Evolutionary conservation across 2,797 vertebrate species (phyloP), one percentile per base, ranked within the genome.

Genomic region (Agapornis canus): DNA sequence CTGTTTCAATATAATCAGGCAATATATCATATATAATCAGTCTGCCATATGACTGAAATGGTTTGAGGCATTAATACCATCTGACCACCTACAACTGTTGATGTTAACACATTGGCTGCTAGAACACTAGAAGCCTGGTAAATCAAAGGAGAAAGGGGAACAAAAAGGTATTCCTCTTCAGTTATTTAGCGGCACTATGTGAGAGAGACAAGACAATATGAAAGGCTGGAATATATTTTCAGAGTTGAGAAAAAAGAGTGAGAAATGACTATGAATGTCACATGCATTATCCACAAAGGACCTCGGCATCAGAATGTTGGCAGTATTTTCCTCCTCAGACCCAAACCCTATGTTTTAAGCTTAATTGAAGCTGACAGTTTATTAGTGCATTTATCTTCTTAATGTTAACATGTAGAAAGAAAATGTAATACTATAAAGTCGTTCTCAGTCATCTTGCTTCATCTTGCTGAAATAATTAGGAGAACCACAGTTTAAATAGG

Each of bases 401-500:
- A 89, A 89, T 1, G 1, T 51, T 90, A 86, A 73, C 8, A 26
- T 47, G 19, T 23, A 73, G 75, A 92, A 77, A 89, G 49, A 90
- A 91, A 84, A 89, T 71, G 21, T 70, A 90, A 68, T 56, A 32
- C 19, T 63, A 35, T 83, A 86, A 79, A 90, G 35, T 69, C 20
- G 52, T 86, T 89, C 61, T 59, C 60, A 77, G 43, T 71, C 11
- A 86, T 69, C 87, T 94, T 70, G 25, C 63, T 94, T 92, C 54
- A 82, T 73, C 59, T 92, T 86, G 63, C 56, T 82, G 37, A 89
- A 95, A 87, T 92, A 89, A 95, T 82, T 73, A 93, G 52, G 49
- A 85, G 75, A 95, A 82, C 11, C 13, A 64, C 52, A 40, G 45
- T 69, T 95, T 75, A 93, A 95, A 90, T 29, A 93, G 57, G 47